Percentiles rank a stretch among this genome's conserved stretches.
phyloP scores from a whole-genome alignment of 2,797 vertebrate species.

The Anas acuta region DNA sequence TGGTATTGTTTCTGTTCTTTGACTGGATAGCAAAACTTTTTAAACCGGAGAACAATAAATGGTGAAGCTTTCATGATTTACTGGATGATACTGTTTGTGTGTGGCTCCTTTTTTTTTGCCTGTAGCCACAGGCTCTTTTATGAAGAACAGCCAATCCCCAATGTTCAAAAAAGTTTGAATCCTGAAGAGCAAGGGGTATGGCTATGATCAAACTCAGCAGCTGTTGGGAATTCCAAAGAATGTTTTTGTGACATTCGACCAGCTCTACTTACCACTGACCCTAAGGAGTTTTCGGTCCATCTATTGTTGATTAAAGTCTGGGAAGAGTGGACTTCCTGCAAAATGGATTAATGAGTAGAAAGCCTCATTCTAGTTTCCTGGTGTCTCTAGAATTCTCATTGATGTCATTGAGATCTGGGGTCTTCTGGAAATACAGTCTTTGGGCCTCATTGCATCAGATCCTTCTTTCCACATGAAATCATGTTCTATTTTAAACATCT shows the following conservation, averaged over 20 bases:
- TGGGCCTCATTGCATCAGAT: not conserved
- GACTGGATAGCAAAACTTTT: not conserved
- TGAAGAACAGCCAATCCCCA: not conserved
- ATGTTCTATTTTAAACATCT: not conserved
- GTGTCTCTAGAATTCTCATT: not conserved
- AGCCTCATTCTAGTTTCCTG: not conserved
- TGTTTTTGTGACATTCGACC: not conserved
- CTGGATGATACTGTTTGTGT: not conserved
- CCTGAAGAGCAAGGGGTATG: not conserved
- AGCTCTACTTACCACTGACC: slow-evolving; percentile 24
- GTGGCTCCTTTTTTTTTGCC: not conserved
- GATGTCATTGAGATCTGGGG: not conserved
- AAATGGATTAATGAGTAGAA: not conserved
- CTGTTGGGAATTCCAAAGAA: not conserved
- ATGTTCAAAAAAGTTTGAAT: not conserved
- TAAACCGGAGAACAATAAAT: not conserved
- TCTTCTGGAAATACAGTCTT: not conserved
- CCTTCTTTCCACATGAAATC: not conserved
- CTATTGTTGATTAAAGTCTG: not conserved
- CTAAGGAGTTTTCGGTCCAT: not conserved
- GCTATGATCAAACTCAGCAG: not conserved
- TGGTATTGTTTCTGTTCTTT: not conserved
- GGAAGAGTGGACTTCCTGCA: not conserved
- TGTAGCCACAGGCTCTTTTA: not conserved
- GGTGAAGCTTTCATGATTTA: not conserved